Conservation (phyloP, 2,113 vertebrate genomes). For the Tetrao urogallus region DNA sequence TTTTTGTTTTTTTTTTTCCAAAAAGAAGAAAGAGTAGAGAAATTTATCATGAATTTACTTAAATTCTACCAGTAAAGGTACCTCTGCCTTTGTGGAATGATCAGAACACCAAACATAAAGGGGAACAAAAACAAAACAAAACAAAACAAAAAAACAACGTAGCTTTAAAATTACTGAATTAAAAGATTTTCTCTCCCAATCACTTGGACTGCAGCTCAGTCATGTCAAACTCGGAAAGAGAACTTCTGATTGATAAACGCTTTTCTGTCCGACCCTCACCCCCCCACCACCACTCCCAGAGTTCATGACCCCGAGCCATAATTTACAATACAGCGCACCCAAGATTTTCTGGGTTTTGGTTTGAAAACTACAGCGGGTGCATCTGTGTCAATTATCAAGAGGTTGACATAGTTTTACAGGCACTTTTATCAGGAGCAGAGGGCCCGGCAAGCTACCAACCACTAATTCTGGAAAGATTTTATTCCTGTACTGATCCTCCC, state of each 20-base stretch:
- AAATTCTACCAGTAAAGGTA: background rate
- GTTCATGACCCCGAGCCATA: conserved; percentile 90
- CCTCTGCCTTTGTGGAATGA: background rate
- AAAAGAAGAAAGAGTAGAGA: background rate
- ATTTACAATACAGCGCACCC: conserved; percentile 79
- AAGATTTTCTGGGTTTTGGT: conserved; percentile 82
- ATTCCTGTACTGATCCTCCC: conserved; percentile 81
- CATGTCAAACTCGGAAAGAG: conserved; percentile 82
- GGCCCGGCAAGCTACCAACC: conserved; percentile 75
- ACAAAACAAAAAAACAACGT: background rate
- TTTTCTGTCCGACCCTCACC: conserved; percentile 58
- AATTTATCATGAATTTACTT: background rate
- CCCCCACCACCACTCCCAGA: conserved; percentile 19
- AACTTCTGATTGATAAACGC: conserved; percentile 78
- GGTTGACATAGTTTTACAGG: conserved; percentile 83
- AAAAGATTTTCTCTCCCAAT: conserved; percentile 77
- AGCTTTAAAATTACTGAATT: conserved; percentile 75
- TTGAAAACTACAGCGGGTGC: conserved; percentile 83
- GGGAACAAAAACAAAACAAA: background rate
- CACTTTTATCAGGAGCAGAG: conserved; percentile 80
- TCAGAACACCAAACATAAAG: background rate
- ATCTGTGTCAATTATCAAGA: conserved; percentile 86
- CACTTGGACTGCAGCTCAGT: conserved; percentile 81
- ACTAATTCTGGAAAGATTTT: conserved; percentile 81
- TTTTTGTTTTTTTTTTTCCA: too few relatives aligned